These are phyloP conservation scores for Acarapis woodi DNA, from an alignment of 1,140 invertebrate species.

Conservation along the genomic window DNA sequence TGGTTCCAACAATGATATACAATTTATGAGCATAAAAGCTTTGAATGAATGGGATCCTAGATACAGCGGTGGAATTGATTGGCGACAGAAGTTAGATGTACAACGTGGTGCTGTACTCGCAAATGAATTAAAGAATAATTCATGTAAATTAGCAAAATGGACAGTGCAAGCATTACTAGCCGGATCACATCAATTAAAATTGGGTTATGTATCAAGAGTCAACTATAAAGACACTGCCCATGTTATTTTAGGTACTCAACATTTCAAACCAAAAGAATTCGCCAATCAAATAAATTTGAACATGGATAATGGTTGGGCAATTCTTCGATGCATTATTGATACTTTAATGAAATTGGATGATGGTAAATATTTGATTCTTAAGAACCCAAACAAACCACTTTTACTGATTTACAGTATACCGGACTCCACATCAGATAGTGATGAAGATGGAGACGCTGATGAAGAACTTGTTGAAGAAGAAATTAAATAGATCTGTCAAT, in stretches of 20 bases:
- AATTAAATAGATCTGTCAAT: too few species aligned
- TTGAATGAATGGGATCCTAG: conserved; percentile 97
- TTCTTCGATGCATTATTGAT: conserved; percentile 90
- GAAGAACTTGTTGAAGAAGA: conserved; percentile 26
- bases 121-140: conserved; percentile 92
- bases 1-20: conserved; percentile 58
- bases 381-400: conserved; percentile 94
- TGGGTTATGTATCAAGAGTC: conserved; percentile 85
- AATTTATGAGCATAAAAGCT: conserved; percentile 86
- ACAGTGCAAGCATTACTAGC: conserved; percentile 84
- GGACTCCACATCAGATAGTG: conserved; percentile 92
- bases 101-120: conserved; percentile 91
- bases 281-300: conserved; percentile 94
- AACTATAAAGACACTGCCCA: conserved; percentile 80
- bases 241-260: conserved; percentile 88
- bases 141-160: conserved; percentile 96
- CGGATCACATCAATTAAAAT: conserved; percentile 89
- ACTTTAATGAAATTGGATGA: conserved; percentile 92
- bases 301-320: conserved; percentile 98
- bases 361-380: conserved; percentile 90
- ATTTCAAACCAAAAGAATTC: conserved; percentile 93
- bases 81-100: conserved; percentile 85
- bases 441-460: conserved; percentile 66
- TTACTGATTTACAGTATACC: conserved; percentile 89
- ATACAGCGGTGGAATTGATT: conserved; percentile 77